phyloP scores from a whole-genome alignment of 2,797 vertebrate genomes.

The Sphaeramia orbicularis region DNA sequence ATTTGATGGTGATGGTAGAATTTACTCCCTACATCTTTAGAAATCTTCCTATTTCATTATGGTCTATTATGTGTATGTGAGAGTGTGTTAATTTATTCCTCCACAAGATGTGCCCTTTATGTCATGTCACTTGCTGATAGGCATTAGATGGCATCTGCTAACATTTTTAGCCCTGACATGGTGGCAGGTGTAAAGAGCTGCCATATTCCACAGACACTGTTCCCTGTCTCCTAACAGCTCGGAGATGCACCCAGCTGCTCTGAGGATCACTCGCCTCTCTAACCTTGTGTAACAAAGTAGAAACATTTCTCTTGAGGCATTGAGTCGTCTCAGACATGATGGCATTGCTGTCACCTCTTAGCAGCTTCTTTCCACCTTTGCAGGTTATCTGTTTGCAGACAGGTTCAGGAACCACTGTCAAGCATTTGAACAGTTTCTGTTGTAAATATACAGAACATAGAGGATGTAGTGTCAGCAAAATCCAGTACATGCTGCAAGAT shows the following conservation, averaged over 20 bases:
- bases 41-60: conserved; percentile 21
- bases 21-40: conserved; percentile 4
- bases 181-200: conserved; percentile 44
- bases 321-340: conserved; percentile 22
- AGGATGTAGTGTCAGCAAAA: no score
- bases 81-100: conserved; percentile 8
- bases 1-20: conserved; percentile 43
- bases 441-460: no score
- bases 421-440: no score
- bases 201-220: conserved; percentile 12
- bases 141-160: not conserved
- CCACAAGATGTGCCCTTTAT: conserved; percentile 18
- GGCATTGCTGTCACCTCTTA: conserved; percentile 24
- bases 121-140: conserved; percentile 24
- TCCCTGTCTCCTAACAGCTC: conserved; percentile 34
- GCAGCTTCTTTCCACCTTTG: conserved; percentile 30
- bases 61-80: not conserved
- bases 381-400: conserved; percentile 9
- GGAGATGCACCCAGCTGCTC: not conserved
- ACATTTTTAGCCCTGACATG: conserved; percentile 29
- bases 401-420: not conserved
- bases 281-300: conserved; percentile 27
- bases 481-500: no score
- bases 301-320: conserved; percentile 1
- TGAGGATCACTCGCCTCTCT: conserved; percentile 16